phyloP scores from a whole-genome alignment of 2,888 invertebrate species.

The Phalangium opilio region DNA sequence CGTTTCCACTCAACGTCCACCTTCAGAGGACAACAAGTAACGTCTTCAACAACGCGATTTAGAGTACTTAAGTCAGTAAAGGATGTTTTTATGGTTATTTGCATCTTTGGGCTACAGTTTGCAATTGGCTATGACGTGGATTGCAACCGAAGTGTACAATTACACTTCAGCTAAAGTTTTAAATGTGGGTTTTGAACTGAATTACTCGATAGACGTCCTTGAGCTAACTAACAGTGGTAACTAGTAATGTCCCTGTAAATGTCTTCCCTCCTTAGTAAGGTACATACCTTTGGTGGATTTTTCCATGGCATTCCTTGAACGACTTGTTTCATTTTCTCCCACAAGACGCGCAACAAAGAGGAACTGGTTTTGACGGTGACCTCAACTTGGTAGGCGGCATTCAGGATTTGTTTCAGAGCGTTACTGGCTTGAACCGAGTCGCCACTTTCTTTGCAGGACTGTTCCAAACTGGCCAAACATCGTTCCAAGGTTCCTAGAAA shows the following conservation, averaged over 20 bases:
- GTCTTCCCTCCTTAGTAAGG: too few relatives aligned
- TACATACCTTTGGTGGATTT: constrained; percentile 30
- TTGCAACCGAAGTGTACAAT: too few relatives aligned
- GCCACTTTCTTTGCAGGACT: constrained; percentile 37
- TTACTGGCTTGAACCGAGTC: constrained; percentile 42
- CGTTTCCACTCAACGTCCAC: constrained; percentile 47
- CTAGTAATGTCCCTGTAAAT: too few relatives aligned
- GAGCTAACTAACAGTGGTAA: too few relatives aligned
- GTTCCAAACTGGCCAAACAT: constrained; percentile 50
- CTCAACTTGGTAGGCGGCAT: constrained; percentile 60
- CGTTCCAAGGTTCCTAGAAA: constrained; percentile 69
- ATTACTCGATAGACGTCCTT: too few relatives aligned
- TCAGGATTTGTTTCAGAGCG: constrained; percentile 51
- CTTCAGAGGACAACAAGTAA: constrained; percentile 27
- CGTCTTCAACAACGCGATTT: neutral
- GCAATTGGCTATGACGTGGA: too few relatives aligned
- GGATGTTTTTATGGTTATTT: neutral
- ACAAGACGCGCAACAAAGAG: constrained; percentile 15
- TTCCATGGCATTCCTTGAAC: constrained; percentile 48
- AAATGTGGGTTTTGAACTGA: too few relatives aligned
- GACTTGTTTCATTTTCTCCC: constrained; percentile 26
- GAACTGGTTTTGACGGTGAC: constrained; percentile 38
- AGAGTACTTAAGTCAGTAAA: neutral
- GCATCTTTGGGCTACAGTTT: constrained; percentile 5
- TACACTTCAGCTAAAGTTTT: too few relatives aligned